phyloP scores from a whole-genome alignment of 2,888 invertebrate genomes.

The Rotaria macrura region DNA sequence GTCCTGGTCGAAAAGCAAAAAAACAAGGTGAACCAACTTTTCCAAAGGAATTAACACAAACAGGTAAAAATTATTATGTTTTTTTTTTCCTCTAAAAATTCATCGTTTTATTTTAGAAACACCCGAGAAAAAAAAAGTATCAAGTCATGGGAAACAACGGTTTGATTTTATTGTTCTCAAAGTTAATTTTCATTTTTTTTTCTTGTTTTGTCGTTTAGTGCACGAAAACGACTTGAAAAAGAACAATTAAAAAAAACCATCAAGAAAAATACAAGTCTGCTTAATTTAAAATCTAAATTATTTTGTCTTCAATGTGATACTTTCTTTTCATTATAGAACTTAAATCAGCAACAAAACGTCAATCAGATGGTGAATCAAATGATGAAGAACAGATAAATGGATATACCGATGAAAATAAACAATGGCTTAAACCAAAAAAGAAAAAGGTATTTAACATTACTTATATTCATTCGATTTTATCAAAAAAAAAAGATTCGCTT shows the following conservation, averaged over 20 bases:
- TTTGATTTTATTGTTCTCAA: background rate
- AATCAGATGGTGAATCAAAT: conserved; percentile 30
- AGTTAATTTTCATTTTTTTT: background rate
- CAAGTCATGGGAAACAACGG: conserved; percentile 57
- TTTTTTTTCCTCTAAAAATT: background rate
- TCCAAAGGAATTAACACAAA: conserved; percentile 51
- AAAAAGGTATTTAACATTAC: conserved; percentile 22
- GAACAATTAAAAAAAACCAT: conserved; percentile 21
- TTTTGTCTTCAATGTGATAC: background rate
- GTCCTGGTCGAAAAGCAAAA: conserved; percentile 72
- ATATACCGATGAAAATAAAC: conserved; percentile 63
- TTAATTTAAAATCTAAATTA: background rate
- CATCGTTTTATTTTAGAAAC: conserved; percentile 20
- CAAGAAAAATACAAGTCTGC: background rate
- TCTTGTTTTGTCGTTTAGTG: no score
- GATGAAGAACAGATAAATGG: conserved; percentile 46
- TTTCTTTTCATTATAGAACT: conserved; percentile 33
- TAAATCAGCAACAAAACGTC: conserved; percentile 35
- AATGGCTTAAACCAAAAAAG: conserved; percentile 58
- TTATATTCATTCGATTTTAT: no score
- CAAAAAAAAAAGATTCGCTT: no score
- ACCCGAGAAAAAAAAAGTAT: conserved; percentile 53
- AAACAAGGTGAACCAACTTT: conserved; percentile 71
- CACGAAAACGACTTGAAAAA: conserved; percentile 33
- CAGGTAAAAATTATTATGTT: background rate